These are phyloP conservation scores for Scytalopus superciliaris DNA, from an alignment of 2,113 vertebrate genomes.

Conservation along the genomic window DNA sequence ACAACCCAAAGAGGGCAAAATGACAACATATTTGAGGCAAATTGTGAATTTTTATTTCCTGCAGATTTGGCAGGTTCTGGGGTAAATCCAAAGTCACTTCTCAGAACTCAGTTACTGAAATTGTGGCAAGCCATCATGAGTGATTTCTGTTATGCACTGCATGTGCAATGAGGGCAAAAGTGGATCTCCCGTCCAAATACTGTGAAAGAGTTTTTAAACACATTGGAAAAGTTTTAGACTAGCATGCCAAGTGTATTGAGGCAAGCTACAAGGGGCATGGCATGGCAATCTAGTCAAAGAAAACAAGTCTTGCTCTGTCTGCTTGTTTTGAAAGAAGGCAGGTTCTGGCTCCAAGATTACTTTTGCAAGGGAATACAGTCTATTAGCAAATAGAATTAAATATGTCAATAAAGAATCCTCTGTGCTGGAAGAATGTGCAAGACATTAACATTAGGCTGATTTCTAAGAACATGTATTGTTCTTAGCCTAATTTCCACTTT, in stretches of 20 bases:
- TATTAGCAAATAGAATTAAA: background rate
- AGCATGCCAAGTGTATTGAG: background rate
- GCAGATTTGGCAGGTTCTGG: background rate
- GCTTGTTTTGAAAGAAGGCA: background rate
- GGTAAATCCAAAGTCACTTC: background rate
- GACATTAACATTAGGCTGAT: background rate
- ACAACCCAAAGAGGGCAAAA: background rate
- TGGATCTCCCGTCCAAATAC: background rate
- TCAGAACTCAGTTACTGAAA: background rate
- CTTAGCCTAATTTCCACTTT: background rate
- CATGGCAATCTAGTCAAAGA: background rate
- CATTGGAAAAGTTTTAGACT: background rate
- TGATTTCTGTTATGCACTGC: background rate
- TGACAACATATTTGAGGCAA: background rate
- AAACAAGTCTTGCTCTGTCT: background rate
- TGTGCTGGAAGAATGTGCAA: background rate
- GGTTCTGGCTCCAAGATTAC: background rate
- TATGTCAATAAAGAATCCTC: background rate
- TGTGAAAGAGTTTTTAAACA: background rate
- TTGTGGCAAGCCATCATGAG: background rate
- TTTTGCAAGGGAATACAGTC: background rate
- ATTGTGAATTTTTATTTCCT: background rate
- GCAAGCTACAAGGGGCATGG: background rate
- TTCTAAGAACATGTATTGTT: slow-evolving; percentile 24
- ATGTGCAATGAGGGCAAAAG: background rate